Evolutionary conservation across 2,797 vertebrate genomes (phyloP).

Genomic region (Paedocypris micromegethes): DNA sequence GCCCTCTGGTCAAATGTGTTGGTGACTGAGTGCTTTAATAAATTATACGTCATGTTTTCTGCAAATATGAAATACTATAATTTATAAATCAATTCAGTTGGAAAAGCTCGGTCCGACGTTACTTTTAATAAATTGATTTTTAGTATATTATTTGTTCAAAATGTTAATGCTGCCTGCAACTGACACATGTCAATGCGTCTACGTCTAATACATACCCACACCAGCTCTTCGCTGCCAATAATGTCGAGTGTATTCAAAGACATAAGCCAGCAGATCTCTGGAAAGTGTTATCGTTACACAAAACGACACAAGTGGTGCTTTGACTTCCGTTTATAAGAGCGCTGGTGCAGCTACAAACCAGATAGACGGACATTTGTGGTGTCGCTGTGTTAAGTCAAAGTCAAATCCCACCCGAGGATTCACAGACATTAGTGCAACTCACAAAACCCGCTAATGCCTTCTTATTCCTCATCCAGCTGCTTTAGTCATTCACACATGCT

Average conservation of each 20-base stretch:
- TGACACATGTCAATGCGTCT: too few species aligned
- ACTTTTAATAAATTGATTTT: too few species aligned
- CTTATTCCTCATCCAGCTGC: constrained; percentile 38
- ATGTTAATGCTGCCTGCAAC: too few species aligned
- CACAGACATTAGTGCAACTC: constrained; percentile 40
- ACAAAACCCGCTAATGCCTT: constrained; percentile 40
- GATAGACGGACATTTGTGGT: constrained; percentile 27
- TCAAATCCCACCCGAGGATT: constrained; percentile 40
- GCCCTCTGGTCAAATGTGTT: too few species aligned
- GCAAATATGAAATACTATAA: too few species aligned
- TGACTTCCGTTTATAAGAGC: constrained; percentile 17
- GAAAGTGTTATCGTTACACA: constrained; percentile 33
- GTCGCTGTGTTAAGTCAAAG: constrained; percentile 42
- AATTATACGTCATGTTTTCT: too few species aligned
- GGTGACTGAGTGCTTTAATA: too few species aligned
- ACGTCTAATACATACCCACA: too few species aligned
- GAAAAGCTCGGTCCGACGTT: too few species aligned
- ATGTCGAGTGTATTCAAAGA: constrained; percentile 36
- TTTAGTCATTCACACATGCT: constrained; percentile 16
- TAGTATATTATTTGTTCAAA: too few species aligned
- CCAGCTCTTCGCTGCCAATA: not conserved
- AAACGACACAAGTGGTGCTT: constrained; percentile 12
- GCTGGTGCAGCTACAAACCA: constrained; percentile 21
- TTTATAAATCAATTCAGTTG: too few species aligned
- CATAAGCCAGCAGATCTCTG: constrained; percentile 28